A percentile compares a stretch with the other conserved stretches of the same genome.
These are phyloP conservation scores for Ophion ellenae DNA, from an alignment of 2,888 invertebrate species.

Conservation along the genomic window DNA sequence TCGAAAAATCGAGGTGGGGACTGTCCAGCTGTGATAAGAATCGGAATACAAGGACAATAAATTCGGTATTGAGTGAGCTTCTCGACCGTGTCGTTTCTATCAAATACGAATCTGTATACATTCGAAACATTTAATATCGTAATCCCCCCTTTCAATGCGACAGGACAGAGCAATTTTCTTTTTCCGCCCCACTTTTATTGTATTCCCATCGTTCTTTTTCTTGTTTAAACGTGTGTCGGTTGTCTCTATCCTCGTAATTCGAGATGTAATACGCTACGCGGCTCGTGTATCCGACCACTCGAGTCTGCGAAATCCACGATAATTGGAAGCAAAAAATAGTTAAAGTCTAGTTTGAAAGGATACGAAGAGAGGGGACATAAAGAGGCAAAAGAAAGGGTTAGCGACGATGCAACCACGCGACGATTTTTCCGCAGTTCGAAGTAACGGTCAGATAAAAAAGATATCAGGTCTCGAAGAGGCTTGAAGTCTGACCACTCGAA, in stretches of 20 bases:
- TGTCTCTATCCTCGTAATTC: not conserved
- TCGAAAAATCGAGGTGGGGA: not conserved
- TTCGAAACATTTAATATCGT: slow-evolving; percentile 47
- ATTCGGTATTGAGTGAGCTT: not conserved
- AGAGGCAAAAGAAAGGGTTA: not conserved
- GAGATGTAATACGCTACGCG: not conserved
- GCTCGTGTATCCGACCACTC: no score
- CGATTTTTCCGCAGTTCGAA: not conserved
- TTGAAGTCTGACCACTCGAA: not conserved
- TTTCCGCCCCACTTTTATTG: not conserved
- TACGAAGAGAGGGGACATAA: not conserved
- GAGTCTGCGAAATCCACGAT: not conserved
- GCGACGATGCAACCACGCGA: not conserved
- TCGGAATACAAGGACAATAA: not conserved
- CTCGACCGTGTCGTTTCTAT: slow-evolving; percentile 47
- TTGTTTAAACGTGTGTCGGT: not conserved
- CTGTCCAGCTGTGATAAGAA: not conserved
- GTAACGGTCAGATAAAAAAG: not conserved
- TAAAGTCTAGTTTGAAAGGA: not conserved
- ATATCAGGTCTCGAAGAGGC: not conserved
- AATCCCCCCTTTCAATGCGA: not conserved
- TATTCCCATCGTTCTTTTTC: not conserved
- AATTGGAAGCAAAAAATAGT: not conserved
- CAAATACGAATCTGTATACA: slow-evolving; percentile 57
- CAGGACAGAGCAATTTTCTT: not conserved